Evolutionary conservation across 1,140 invertebrate species (phyloP), one percentile per base, ranked within the genome.

Genomic region (Colletes latitarsis): DNA sequence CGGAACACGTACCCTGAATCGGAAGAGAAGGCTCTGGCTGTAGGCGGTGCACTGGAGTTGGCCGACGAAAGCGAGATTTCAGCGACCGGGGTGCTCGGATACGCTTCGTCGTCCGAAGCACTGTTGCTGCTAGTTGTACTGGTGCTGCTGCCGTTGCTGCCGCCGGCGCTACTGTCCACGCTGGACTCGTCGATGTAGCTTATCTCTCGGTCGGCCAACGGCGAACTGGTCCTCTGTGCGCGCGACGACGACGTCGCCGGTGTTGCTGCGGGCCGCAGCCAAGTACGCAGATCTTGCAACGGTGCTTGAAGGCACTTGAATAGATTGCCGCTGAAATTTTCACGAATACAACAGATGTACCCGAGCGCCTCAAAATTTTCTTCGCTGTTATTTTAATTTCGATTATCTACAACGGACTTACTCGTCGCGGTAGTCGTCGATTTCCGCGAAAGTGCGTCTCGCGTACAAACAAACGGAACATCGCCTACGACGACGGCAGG

Each of bases 401-500:
- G 2, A 30, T 30, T 30, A 30, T 30, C 30, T 30, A 2, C 4
- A 46, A 9, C 43, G 1, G 15, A 93, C 93, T 90, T 91, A 95
- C 94, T 94, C 93, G 76, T 94, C 91, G 70, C 92, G 92, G 70
- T 91, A 92, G 39, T 92, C 92, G 6, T 93, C 92, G 69, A 95
- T 93, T 77, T 95, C 94, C 46, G 94, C 93, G 81, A 95, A 95
- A 0, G 94, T 94, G n/a, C 94, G 92, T 82, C 93, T 94, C 0
- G 95, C 94, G 77, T 96, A 95, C 0, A 94, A 89, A 84, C 95
- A 96, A 57, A 96, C 94, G 4, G 94, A 95, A 82, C 95, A 96
- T 75, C 95, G 94, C 78, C 94, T 92, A 43, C 94, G 89, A 52
- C 92, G 89, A 12, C 92, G 88, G 55, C 92, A 93, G n/a, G 91